These are phyloP conservation scores for Norana najaformis DNA, from an alignment of 2,888 invertebrate species.

Conservation along the genomic window DNA sequence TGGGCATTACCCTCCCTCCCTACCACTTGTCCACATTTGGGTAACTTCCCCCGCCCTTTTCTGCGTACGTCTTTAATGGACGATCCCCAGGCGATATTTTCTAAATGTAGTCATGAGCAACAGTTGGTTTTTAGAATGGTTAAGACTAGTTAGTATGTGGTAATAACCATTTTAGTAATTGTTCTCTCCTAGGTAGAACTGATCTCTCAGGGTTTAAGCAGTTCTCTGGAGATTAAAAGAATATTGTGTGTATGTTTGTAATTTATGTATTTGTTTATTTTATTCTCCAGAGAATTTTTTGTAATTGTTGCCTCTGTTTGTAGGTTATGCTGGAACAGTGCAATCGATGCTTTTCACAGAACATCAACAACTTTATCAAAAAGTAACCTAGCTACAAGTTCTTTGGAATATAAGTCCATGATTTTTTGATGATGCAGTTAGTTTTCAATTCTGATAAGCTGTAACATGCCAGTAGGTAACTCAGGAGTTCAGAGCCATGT, in stretches of 20 bases:
- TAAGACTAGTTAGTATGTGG: neutral
- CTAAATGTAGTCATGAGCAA: no score
- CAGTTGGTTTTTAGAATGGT: neutral
- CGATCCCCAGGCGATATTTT: no score
- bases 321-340: constrained; percentile 1
- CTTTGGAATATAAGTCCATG: neutral
- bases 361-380: constrained; percentile 23
- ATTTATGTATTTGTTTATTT: neutral
- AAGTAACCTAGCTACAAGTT: neutral
- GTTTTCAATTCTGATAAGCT: no score
- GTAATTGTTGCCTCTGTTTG: neutral
- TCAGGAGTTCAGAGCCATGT: no score
- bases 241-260: neutral
- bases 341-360: neutral
- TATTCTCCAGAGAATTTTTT: neutral
- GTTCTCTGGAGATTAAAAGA: neutral
- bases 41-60: no score
- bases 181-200: neutral
- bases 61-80: no score
- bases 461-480: no score
- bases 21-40: no score
- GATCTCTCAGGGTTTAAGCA: no score
- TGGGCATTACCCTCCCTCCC: no score
- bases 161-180: neutral
- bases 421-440: neutral